Evolutionary conservation across 2,797 vertebrate genomes (phyloP).

Genomic region (Clarias laeviceps): DNA sequence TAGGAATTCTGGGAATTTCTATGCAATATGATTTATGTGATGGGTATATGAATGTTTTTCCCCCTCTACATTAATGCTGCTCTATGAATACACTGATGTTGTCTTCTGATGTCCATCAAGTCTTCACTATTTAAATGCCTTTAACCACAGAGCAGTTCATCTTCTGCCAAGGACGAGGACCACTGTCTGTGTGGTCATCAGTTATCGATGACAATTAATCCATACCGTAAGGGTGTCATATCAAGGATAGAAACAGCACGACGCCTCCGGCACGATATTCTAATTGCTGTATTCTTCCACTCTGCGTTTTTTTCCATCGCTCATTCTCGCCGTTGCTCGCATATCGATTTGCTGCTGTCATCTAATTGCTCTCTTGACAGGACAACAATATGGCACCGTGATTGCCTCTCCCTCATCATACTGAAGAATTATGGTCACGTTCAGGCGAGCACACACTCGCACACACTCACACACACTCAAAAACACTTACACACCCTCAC

Average conservation of each 20-base stretch:
- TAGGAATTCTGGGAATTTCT: background rate
- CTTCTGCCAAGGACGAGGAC: conserved; percentile 49
- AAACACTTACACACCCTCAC: background rate
- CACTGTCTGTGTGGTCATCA: conserved; percentile 55
- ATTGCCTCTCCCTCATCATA: conserved; percentile 41
- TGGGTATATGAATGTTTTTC: background rate
- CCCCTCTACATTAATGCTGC: background rate
- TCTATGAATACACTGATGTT: background rate
- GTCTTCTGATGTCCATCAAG: background rate
- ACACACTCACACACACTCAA: background rate
- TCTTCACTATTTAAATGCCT: conserved; percentile 6
- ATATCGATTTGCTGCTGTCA: conserved; percentile 53
- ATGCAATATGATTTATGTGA: background rate
- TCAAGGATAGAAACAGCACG: conserved; percentile 31
- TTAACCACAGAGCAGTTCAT: conserved; percentile 5
- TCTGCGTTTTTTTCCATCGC: background rate
- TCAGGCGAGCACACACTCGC: background rate
- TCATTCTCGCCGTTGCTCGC: conserved; percentile 21
- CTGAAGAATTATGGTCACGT: conserved; percentile 38
- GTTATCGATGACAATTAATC: conserved; percentile 73
- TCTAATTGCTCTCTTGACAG: conserved; percentile 56
- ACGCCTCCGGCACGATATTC: background rate
- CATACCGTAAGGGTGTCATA: conserved; percentile 63
- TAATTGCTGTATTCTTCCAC: conserved; percentile 4
- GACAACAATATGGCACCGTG: conserved; percentile 44